Base-by-base conservation (phyloP, 2,888 invertebrate species). In the Athetis lepigone region DNA sequence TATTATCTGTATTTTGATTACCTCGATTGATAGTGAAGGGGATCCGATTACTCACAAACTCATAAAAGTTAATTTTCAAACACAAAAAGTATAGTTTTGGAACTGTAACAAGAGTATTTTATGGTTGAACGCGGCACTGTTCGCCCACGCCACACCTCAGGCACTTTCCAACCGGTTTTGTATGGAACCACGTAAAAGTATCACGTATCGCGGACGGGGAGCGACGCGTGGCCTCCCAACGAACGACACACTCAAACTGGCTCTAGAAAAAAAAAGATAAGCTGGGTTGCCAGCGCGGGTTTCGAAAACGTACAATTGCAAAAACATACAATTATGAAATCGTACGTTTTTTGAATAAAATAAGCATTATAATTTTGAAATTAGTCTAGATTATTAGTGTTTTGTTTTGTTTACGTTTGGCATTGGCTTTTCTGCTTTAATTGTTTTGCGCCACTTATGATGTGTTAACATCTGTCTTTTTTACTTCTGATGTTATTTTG, bases 161-260 rank as follows among this genome's bases (percentile, higher is more conserved):
- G 83, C 90, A 93, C 93, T 93, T 93, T 92, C 91, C 85, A 92
- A 92, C 92, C 93, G 92, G 93, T 92, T 93, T 87, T 80, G 81
- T 85, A 88, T 83, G 85, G 86, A 84, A 85, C 79, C 84, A 88
- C 93, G 93, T 91, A 93, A 92, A 93, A 92, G 92, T 93, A 90
- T 81, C 81, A 83, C 83, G 80, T 61, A 74, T 67, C 75, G 58
- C 70, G 52, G 70, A 73, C 71, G 64, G 78, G 70, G 68, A 84
- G 76, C 84, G 80, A 70, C 70, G 83, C 89, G 81, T 70, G 55
- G 64, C 80, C 84, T 76, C 85, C 58, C 77, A 36, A 67, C 75
- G 78, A 86, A 78, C 79, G 85, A 75, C 81, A 81, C 72, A 77
- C 83, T 72, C 77, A 77, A 82, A 93, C 92, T 91, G 88, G 81